A percentile compares a stretch with the other conserved stretches of the same genome.
Evolutionary conservation across 2,888 invertebrate genomes (phyloP).

Genomic region (Caenorhabditis angaria): DNA sequence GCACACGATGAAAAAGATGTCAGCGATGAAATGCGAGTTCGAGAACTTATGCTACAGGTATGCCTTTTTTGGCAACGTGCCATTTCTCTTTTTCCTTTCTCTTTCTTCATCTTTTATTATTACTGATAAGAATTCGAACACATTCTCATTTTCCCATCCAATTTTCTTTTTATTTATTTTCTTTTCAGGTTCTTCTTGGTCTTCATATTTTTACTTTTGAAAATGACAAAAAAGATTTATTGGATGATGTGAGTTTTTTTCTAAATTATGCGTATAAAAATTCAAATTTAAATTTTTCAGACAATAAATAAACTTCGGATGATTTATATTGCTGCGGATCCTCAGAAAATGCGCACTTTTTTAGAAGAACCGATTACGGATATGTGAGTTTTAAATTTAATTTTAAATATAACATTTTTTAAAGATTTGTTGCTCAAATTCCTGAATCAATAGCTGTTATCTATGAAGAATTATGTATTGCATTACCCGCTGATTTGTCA

Average conservation of each 20-base stretch:
- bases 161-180: background rate
- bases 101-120: background rate
- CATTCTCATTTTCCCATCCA: no score
- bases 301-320: constrained; percentile 39
- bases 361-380: constrained; percentile 44
- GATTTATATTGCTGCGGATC: constrained; percentile 35
- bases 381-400: constrained; percentile 31
- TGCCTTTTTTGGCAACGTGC: background rate
- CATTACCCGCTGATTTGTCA: constrained; percentile 45
- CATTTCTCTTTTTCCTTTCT: background rate
- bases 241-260: constrained; percentile 21
- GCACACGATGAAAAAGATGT: constrained; percentile 21
- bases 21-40: constrained; percentile 19
- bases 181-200: constrained; percentile 35
- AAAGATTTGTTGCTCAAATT: constrained; percentile 41
- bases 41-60: constrained; percentile 37
- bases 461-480: constrained; percentile 55
- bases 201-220: constrained; percentile 28
- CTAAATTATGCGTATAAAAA: background rate
- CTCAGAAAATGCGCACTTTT: constrained; percentile 28
- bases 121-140: background rate
- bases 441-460: constrained; percentile 41
- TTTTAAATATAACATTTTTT: constrained; percentile 8
- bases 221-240: constrained; percentile 10
- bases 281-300: constrained; percentile 10